Base-by-base conservation (phyloP, 2,113 vertebrate genomes). In the Triplophysa tibetana region DNA sequence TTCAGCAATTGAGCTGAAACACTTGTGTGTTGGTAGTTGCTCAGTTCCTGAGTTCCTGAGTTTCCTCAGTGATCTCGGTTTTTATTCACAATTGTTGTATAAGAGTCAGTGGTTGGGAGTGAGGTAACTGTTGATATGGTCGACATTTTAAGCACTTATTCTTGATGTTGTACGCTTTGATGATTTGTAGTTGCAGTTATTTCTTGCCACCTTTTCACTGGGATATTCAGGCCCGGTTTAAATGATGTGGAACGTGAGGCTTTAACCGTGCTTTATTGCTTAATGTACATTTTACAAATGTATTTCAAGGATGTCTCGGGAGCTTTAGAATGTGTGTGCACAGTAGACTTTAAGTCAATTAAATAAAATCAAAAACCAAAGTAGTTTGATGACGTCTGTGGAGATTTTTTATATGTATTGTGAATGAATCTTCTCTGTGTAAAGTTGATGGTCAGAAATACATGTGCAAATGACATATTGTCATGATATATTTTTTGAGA, bases 211-310 rank as follows among this genome's bases (percentile, higher is more conserved):
- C 74, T 72, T 75, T 77, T 64, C 64, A 75, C 64, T 81, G 77
- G 61, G 70, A 38, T 76, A 63, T 82, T 61, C 67, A 70, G 67
- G 60, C 72, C 77, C 62, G 73, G 72, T 54, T 63, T 76, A 78
- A 82, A 85, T 76, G 23, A 64, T 82, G 80, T 85, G 80, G 77
- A 85, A 82, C 76, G 83, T 85, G 80, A 79, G 80, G 72, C 80
- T 83, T 83, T 77, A 82, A 78, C 52, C 82, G 84, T 86, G 85
- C 77, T 86, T 77, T 77, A 60, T 70, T 67, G 79, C 79, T 86
- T 82, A 81, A 86, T 79, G 80, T 82, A 83, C 73, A 83, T 79
- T 77, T 79, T 74, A 81, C 80, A 75, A 75, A 77, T 82, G 82
- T 78, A 68, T 70, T 45, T 83, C 29, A 13, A 70, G 26, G 61